A percentile compares a stretch with the other conserved stretches of the same genome.
phyloP scores from a whole-genome alignment of 2,888 invertebrate species.

The Copidosoma aretas region DNA sequence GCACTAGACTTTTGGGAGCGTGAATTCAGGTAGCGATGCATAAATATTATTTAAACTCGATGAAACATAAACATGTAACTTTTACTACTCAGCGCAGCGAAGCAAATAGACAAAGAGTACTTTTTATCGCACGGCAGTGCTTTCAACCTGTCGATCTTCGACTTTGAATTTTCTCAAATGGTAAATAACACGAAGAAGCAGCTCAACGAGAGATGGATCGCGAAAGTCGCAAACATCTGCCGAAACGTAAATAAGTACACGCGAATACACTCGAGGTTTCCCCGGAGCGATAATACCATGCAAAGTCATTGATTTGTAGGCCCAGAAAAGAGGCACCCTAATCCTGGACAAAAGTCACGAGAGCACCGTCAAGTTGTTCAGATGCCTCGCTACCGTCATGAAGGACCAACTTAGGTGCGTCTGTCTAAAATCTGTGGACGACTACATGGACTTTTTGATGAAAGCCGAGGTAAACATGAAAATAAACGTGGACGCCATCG shows the following conservation, averaged over 20 bases:
- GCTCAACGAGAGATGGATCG: slow-evolving; percentile 72
- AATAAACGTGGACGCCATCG: neutral
- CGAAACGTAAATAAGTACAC: slow-evolving; percentile 65
- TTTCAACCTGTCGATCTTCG: slow-evolving; percentile 74
- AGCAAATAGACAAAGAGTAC: slow-evolving; percentile 69
- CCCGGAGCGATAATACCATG: too few species aligned
- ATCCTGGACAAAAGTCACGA: slow-evolving; percentile 72
- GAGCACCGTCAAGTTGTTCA: slow-evolving; percentile 79
- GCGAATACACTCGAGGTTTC: too few species aligned
- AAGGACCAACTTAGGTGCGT: slow-evolving; percentile 84
- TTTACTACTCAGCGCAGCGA: slow-evolving; percentile 65
- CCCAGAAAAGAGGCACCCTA: slow-evolving; percentile 72
- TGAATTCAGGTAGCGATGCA: slow-evolving; percentile 75
- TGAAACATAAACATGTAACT: too few species aligned
- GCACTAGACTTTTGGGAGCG: slow-evolving; percentile 82
- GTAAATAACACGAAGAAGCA: slow-evolving; percentile 74
- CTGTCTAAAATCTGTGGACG: slow-evolving; percentile 79
- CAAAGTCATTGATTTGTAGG: slow-evolving; percentile 59
- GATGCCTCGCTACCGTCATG: slow-evolving; percentile 87
- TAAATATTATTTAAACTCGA: too few species aligned
- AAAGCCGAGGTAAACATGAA: slow-evolving; percentile 79
- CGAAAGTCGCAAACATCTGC: slow-evolving; percentile 71
- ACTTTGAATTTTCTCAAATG: slow-evolving; percentile 65
- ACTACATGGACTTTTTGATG: slow-evolving; percentile 78
- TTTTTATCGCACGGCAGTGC: slow-evolving; percentile 69